Conservation (phyloP, 2,113 vertebrate species). For the Heptranchias perlo region DNA sequence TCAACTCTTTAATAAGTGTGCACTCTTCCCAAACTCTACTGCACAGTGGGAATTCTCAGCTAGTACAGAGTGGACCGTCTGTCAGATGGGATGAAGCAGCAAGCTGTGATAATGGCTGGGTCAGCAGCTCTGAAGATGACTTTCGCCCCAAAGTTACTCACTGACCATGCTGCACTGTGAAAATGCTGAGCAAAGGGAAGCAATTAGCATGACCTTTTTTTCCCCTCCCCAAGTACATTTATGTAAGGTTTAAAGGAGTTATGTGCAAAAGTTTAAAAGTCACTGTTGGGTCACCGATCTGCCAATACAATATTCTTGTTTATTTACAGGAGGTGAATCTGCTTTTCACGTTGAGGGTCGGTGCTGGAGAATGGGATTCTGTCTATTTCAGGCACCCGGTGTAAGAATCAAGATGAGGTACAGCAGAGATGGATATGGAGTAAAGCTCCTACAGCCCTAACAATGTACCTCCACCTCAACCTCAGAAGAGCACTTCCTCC, state of each 20-base stretch:
- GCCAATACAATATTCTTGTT: background rate
- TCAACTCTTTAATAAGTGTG: background rate
- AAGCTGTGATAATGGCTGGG: background rate
- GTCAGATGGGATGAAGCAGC: background rate
- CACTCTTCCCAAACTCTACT: background rate
- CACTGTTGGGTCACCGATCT: background rate
- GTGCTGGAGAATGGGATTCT: background rate
- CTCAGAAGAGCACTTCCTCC: background rate
- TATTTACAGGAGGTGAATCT: background rate
- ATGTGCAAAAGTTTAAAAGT: background rate
- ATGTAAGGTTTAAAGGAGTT: background rate
- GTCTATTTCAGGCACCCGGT: background rate
- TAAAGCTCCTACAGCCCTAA: background rate
- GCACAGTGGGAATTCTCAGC: background rate
- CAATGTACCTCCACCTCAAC: background rate
- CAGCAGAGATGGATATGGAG: background rate
- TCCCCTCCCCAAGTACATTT: background rate
- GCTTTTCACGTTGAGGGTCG: background rate
- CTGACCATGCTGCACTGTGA: background rate
- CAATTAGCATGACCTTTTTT: background rate
- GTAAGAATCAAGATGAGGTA: background rate
- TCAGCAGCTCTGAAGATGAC: background rate
- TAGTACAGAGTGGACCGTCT: background rate
- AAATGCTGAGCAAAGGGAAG: background rate
- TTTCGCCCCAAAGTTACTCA: background rate